Conservation (phyloP, 2,113 vertebrate genomes). For the Lampris incognitus region DNA sequence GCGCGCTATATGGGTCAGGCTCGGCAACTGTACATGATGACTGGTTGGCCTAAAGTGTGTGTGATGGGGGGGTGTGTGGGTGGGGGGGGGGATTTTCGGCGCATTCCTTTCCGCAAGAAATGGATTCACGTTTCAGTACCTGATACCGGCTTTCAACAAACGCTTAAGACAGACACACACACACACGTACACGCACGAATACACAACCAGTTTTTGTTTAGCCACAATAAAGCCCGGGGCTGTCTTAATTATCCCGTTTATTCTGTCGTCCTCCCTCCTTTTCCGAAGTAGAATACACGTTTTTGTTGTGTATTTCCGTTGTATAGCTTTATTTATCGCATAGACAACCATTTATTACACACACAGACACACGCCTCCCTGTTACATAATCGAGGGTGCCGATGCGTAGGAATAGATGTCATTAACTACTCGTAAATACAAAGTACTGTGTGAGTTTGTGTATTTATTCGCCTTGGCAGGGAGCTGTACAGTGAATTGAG, state of each 20-base stretch:
- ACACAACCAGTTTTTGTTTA: neutral
- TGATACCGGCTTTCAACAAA: constrained; percentile 70
- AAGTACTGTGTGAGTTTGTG: too few relatives aligned
- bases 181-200: constrained; percentile 1
- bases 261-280: too few relatives aligned
- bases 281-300: too few relatives aligned
- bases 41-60: neutral
- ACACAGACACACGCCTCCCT: constrained; percentile 19
- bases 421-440: too few relatives aligned
- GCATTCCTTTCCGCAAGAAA: constrained; percentile 64
- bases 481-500: too few relatives aligned
- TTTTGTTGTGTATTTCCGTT: too few relatives aligned
- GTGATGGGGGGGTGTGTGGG: constrained; percentile 5
- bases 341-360: neutral
- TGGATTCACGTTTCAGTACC: constrained; percentile 72
- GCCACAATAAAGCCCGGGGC: too few relatives aligned
- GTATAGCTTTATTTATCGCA: too few relatives aligned
- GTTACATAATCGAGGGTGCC: too few relatives aligned
- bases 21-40: constrained; percentile 2
- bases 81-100: constrained; percentile 43
- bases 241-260: too few relatives aligned
- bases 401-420: too few relatives aligned
- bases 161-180: constrained; percentile 30
- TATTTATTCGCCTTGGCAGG: too few relatives aligned
- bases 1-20: constrained; percentile 6